Conservation (phyloP, 2,113 vertebrate species). For the Erinaceus europaeus region DNA sequence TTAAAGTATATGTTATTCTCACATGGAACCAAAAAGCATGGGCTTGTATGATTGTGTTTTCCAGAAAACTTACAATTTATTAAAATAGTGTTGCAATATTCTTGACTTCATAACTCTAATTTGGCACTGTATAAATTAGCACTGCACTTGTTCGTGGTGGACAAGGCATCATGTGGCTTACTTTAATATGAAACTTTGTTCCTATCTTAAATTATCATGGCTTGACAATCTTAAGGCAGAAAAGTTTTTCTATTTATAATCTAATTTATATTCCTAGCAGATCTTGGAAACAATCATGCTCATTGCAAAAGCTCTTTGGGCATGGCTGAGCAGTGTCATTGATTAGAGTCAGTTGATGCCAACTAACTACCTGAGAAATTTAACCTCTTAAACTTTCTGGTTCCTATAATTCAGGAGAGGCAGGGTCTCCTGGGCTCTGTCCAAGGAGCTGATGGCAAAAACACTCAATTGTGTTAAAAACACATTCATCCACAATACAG, state of each 20-base stretch:
- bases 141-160: neutral
- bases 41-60: neutral
- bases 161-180: neutral
- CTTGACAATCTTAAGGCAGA: conserved; percentile 12
- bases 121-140: neutral
- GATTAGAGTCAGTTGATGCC: neutral
- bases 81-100: neutral
- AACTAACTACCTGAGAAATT: neutral
- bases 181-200: conserved; percentile 8
- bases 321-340: neutral
- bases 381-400: neutral
- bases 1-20: neutral
- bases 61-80: neutral
- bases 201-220: neutral
- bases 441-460: neutral
- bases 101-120: neutral
- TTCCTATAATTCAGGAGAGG: neutral
- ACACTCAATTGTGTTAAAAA: neutral
- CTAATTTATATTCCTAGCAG: conserved; percentile 23
- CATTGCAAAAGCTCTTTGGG: neutral
- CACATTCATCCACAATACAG: neutral
- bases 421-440: neutral
- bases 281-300: neutral
- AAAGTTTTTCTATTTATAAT: conserved; percentile 20
- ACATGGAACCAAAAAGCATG: neutral